A percentile compares a stretch with the other conserved stretches of the same genome.
These are phyloP conservation scores for Pachyuromys duprasi DNA, from an alignment of 2,797 vertebrate genomes.

Conservation along the genomic window DNA sequence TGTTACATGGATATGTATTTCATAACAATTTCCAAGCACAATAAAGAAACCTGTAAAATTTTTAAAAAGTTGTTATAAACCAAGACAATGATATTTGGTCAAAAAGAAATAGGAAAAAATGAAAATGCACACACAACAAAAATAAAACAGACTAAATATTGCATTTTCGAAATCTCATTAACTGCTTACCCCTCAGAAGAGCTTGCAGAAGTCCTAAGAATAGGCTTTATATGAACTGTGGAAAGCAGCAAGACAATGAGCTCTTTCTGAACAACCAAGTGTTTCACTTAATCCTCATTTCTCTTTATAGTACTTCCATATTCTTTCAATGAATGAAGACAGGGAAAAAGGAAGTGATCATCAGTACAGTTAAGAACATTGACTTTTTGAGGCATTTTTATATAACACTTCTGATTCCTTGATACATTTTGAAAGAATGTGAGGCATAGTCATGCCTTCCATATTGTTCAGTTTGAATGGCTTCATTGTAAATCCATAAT, in stretches of 20 bases:
- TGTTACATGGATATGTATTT: too few relatives aligned
- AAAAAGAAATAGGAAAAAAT: not conserved
- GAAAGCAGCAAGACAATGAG: not conserved
- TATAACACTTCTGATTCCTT: not conserved
- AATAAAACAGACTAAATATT: not conserved
- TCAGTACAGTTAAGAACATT: conserved; percentile 13
- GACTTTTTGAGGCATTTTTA: not conserved
- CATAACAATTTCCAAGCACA: too few relatives aligned
- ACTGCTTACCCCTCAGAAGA: not conserved
- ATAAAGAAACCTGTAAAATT: too few relatives aligned
- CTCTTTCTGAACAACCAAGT: not conserved
- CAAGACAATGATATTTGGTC: not conserved
- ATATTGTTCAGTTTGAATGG: conserved; percentile 63
- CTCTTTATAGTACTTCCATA: not conserved
- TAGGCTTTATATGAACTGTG: not conserved
- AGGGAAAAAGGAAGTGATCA: not conserved
- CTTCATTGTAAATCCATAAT: conserved; percentile 65
- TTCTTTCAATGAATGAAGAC: not conserved
- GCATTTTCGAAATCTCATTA: not conserved
- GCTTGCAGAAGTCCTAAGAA: not conserved
- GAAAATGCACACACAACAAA: not conserved
- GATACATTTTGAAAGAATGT: not conserved
- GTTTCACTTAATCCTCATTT: not conserved
- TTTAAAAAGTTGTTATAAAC: not conserved
- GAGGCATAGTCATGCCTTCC: not conserved